phyloP scores from a whole-genome alignment of 2,113 vertebrate genomes.

The Tauraco erythrolophus region DNA sequence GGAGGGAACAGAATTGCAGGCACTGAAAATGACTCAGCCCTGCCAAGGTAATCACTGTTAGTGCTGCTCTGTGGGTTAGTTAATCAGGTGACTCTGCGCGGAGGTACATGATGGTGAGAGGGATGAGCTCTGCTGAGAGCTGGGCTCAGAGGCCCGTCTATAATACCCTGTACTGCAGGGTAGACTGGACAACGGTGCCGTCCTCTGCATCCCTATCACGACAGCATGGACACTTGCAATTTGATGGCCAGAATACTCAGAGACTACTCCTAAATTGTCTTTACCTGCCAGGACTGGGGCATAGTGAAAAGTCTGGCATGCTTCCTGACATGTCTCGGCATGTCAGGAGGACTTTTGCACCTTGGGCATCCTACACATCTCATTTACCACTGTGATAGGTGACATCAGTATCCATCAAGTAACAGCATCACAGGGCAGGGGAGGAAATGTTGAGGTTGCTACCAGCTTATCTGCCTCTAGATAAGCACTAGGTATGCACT shows the following conservation, averaged over 20 bases:
- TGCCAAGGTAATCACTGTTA: slow-evolving; percentile 47
- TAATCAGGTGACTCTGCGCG: neutral
- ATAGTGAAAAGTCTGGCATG: neutral
- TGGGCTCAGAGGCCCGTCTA: neutral
- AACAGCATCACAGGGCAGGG: neutral
- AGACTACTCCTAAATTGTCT: neutral
- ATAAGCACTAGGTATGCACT: neutral
- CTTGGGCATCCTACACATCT: neutral
- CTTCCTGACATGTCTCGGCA: neutral
- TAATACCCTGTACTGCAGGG: neutral
- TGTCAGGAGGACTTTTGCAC: neutral
- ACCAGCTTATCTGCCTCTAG: neutral
- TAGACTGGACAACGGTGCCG: neutral
- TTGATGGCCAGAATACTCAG: neutral
- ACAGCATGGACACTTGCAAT: neutral
- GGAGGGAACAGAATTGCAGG: slow-evolving; percentile 42
- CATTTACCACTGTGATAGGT: neutral
- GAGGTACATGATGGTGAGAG: neutral
- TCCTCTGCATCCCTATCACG: neutral
- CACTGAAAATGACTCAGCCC: slow-evolving; percentile 35
- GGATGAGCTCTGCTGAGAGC: neutral
- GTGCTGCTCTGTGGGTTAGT: neutral
- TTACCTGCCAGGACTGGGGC: neutral
- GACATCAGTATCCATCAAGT: neutral
- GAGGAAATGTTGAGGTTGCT: neutral